A percentile compares a stretch with the other conserved stretches of the same genome.
Conservation (phyloP, 2,888 invertebrate genomes). For the Andrena dorsata region DNA sequence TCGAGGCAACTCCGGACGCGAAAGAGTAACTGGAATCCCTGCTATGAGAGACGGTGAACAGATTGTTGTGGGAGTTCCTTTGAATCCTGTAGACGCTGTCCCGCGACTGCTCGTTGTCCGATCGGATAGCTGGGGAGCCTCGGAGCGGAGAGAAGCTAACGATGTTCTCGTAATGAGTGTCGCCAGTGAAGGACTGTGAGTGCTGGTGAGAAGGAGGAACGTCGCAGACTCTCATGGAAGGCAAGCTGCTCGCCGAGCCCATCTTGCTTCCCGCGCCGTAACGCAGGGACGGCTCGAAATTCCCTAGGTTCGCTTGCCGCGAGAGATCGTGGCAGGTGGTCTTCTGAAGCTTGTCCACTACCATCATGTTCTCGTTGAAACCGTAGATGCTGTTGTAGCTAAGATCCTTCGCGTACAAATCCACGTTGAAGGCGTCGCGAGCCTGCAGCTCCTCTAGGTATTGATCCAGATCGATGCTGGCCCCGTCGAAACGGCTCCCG, state of each 20-base stretch:
- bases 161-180: constrained; percentile 82
- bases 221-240: constrained; percentile 82
- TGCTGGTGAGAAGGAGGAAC: constrained; percentile 79
- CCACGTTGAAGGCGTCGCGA: constrained; percentile 84
- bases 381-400: constrained; percentile 82
- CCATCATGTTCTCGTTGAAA: constrained; percentile 79
- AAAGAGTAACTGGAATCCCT: constrained; percentile 79
- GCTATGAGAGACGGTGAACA: constrained; percentile 71
- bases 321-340: constrained; percentile 74
- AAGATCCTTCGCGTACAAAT: constrained; percentile 81
- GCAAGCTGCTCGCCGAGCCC: constrained; percentile 82
- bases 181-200: constrained; percentile 83
- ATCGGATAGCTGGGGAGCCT: constrained; percentile 68
- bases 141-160: constrained; percentile 78
- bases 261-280: constrained; percentile 78
- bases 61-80: constrained; percentile 57
- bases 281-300: constrained; percentile 74
- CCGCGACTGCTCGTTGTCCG: constrained; percentile 65
- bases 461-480: constrained; percentile 89
- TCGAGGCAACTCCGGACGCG: constrained; percentile 66
- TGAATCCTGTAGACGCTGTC: constrained; percentile 55
- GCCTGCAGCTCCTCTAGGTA: constrained; percentile 89
- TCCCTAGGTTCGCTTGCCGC: constrained; percentile 58
- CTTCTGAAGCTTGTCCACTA: constrained; percentile 76
- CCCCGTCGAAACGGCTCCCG: constrained; percentile 86